Evolutionary conservation across 2,113 vertebrate genomes (phyloP), one percentile per base, ranked within the genome.

Genomic region (Melanocharis versteri): DNA sequence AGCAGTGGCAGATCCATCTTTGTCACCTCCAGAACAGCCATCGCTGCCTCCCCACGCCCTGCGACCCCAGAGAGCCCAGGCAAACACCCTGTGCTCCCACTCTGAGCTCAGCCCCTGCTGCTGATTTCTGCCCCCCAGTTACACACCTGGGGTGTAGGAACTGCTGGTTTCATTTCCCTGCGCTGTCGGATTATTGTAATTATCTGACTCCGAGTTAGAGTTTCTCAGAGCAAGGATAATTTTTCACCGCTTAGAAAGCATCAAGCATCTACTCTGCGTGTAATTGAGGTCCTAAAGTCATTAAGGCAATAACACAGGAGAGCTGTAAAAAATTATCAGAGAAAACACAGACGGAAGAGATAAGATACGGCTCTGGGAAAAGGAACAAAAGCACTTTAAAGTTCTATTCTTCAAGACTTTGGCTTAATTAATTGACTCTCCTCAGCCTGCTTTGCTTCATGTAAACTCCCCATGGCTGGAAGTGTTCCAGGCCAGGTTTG

Each of bases 261-360:
- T 58, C 64, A 42, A 60, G 79, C 61, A 31, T 40, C 88, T 56
- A 68, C 51, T 15, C 7, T n/a, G 86, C 1, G 2, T 80, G 75
- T 93, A 94, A 94, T 39, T 93, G 93, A 83, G 86, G 85, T 90
- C 83, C 60, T 77, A 16, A 90, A 86, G 83, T 77, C 69, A 21
- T 71, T 66, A 90, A 81, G 62, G 60, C 64, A 78, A 20, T 57
- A 56, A 56, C 48, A 83, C 33, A 68, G 76, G 51, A 87, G 33
- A 87, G 26, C 53, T 81, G 71, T 50, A 77, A 83, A 90, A 70
- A 86, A 54, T 44, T 37, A 27, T 42, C 61, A 57, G 75, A 75
- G 54, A 72, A 79, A 68, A 57, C 28, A 57, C 39, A 58, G 71
- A 50, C 3, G 15, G 50, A 60, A 70, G 48, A 87, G 13, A 73